A percentile compares a stretch with the other conserved stretches of the same genome.
Evolutionary conservation across 2,888 invertebrate species (phyloP).

Genomic region (Calliphora vomitoria): DNA sequence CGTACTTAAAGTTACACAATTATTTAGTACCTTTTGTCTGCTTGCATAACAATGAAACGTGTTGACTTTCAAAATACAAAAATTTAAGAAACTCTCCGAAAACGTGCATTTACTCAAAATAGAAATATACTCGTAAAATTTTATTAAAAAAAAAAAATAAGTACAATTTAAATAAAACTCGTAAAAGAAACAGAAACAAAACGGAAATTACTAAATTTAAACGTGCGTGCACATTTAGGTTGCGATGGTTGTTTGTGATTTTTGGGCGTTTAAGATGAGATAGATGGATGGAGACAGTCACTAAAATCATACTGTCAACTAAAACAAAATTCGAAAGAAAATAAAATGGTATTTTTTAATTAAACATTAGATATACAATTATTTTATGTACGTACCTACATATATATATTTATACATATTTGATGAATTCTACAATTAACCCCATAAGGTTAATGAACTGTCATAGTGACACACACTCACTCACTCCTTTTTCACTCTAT

Average conservation of each 20-base stretch:
- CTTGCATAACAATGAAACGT: not conserved
- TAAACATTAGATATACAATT: not conserved
- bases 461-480: constrained; percentile 25
- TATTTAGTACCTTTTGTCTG: not conserved
- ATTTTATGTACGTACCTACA: no score
- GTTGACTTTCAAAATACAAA: not conserved
- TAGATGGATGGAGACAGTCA: not conserved
- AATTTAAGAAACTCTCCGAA: not conserved
- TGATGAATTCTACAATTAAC: not conserved
- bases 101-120: not conserved
- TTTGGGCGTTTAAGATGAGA: not conserved
- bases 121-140: not conserved
- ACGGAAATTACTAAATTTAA: constrained; percentile 17
- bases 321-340: constrained; percentile 3
- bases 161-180: constrained; percentile 18
- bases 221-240: constrained; percentile 24
- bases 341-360: constrained; percentile 15
- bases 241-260: not conserved
- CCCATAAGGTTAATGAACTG: constrained; percentile 63
- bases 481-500: not conserved
- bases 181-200: constrained; percentile 17
- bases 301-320: constrained; percentile 1
- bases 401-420: not conserved
- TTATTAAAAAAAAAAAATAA: not conserved
- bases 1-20: constrained; percentile 2